Conservation (phyloP, 2,113 vertebrate species). For the Amazona vittata region DNA sequence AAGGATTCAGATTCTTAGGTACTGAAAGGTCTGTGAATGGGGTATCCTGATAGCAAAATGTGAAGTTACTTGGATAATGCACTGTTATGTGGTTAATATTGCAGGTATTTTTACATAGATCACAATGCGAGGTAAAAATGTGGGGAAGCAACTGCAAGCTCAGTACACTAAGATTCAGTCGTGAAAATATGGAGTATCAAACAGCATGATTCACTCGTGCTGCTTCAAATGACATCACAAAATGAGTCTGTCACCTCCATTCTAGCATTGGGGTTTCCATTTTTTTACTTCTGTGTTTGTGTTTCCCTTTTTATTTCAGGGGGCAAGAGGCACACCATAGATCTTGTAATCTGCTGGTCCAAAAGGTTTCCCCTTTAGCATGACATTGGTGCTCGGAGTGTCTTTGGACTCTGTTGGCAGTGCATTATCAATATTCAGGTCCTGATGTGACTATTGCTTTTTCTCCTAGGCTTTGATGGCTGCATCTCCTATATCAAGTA, state of each 20-base stretch:
- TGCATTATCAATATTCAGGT: fast-evolving
- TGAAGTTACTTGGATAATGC: background rate
- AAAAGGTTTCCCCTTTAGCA: background rate
- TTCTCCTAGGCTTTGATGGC: slow-evolving; percentile 87
- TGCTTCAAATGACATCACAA: background rate
- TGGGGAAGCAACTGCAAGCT: background rate
- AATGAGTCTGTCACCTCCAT: background rate
- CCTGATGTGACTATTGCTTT: background rate
- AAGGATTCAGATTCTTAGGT: background rate
- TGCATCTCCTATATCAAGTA: slow-evolving; percentile 91
- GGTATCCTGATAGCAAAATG: background rate
- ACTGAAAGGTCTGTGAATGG: background rate
- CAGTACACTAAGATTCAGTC: background rate
- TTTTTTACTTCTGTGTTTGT: background rate
- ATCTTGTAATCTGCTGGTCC: background rate
- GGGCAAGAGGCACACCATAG: background rate
- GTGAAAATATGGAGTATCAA: background rate
- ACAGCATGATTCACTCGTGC: fast-evolving
- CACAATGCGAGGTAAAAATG: background rate
- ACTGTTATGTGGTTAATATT: background rate
- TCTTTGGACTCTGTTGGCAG: background rate
- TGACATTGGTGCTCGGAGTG: background rate
- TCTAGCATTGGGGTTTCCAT: background rate
- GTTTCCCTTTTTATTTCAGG: background rate
- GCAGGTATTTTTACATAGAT: background rate